Evolutionary conservation across 30 jellyfish, hydroid and myxozoan species (phyloP).

Genomic region (Rhopilema esculentum): DNA sequence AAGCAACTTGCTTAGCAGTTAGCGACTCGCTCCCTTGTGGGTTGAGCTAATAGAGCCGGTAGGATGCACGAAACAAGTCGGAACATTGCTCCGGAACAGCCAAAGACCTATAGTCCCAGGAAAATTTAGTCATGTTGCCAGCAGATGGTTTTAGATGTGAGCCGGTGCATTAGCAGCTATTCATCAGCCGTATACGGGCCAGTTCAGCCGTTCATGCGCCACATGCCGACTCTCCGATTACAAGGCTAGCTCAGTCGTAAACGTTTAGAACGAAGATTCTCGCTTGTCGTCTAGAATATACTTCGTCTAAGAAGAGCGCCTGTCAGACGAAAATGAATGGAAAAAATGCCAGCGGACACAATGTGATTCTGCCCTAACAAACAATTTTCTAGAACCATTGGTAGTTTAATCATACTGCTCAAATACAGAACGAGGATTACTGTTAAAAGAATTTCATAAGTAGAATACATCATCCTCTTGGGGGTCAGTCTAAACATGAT

Average conservation of each 20-base stretch:
- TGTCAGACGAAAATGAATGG: not conserved
- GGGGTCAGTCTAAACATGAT: slow-evolving; percentile 3
- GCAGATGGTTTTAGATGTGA: too few species aligned
- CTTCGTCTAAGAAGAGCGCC: too few species aligned
- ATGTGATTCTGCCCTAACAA: not conserved
- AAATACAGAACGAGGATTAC: not conserved
- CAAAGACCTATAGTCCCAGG: not conserved
- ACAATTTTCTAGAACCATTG: not conserved
- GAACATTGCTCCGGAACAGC: not conserved
- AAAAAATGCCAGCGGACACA: not conserved
- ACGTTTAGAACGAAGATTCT: not conserved
- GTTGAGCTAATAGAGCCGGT: slow-evolving; percentile 14
- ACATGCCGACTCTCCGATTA: too few species aligned
- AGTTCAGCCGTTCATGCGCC: too few species aligned
- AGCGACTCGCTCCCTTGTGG: slow-evolving; percentile 8
- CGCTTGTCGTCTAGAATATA: not conserved
- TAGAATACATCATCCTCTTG: slow-evolving; percentile 17
- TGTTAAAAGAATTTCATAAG: not conserved
- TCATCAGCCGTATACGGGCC: too few species aligned
- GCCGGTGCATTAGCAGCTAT: too few species aligned
- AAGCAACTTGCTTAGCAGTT: not conserved
- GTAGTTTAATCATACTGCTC: not conserved
- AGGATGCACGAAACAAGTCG: not conserved
- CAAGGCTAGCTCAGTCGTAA: not conserved
- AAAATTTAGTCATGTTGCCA: not conserved